Evolutionary conservation across 2,113 vertebrate genomes (phyloP).

Genomic region (Osmerus eperlanus): DNA sequence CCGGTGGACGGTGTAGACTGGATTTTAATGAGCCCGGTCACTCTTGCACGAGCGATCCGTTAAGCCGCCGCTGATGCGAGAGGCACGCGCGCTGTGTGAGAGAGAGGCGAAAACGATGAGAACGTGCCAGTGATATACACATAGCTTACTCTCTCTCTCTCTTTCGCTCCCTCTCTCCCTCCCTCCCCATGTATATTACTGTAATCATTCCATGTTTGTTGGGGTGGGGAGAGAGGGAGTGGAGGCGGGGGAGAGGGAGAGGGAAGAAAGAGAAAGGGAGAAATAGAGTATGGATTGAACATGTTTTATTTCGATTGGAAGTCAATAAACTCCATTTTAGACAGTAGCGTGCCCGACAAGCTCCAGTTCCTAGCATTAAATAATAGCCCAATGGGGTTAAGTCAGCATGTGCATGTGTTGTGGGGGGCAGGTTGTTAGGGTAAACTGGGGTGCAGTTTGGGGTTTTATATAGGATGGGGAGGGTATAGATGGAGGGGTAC

Average conservation of each 20-base stretch:
- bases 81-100: slow-evolving; percentile 13
- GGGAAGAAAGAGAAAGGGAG: too few species aligned
- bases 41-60: slow-evolving; percentile 22
- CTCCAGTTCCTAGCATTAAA: too few species aligned
- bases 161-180: not conserved
- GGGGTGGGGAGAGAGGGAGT: slow-evolving; percentile 18
- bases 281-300: slow-evolving; percentile 23
- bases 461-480: not conserved
- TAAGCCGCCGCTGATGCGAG: slow-evolving; percentile 22
- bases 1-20: slow-evolving; percentile 42
- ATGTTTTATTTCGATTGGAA: slow-evolving; percentile 40
- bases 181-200: slow-evolving; percentile 1
- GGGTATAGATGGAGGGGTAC: not conserved
- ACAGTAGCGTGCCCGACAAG: slow-evolving; percentile 10
- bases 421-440: not conserved
- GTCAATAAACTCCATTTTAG: slow-evolving; percentile 60
- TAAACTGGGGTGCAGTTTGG: not conserved
- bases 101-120: not conserved
- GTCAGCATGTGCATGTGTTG: not conserved
- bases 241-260: not conserved
- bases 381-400: slow-evolving; percentile 23
- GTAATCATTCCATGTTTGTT: not conserved
- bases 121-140: not conserved
- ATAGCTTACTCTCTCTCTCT: not conserved
- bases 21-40: slow-evolving; percentile 47